Evolutionary conservation across 1,140 invertebrate species (phyloP).

Genomic region (Philotrypesis tridentata): DNA sequence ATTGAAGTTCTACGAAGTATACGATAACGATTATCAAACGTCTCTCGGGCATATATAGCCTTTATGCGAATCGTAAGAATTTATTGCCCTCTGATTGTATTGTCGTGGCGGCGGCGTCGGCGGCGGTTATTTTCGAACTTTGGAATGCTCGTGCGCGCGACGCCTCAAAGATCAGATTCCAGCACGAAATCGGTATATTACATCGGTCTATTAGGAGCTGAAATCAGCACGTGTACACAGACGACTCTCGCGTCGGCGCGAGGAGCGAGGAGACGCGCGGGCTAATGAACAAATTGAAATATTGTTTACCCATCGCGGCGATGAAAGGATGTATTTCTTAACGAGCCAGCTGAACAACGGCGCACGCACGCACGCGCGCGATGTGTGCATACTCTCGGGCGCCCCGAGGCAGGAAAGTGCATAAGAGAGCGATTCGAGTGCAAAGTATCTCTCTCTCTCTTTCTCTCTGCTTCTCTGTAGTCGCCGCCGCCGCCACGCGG

Average conservation of each 20-base stretch:
- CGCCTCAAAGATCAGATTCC: too few species aligned
- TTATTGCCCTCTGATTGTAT: neutral
- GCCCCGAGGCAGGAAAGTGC: conserved; percentile 25
- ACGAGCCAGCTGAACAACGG: neutral
- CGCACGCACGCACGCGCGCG: conserved; percentile 31
- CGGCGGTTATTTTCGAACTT: neutral
- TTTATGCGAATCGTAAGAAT: neutral
- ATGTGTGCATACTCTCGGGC: too few species aligned
- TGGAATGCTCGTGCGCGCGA: neutral
- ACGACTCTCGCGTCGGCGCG: too few species aligned
- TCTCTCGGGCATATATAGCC: neutral
- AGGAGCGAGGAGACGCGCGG: too few species aligned
- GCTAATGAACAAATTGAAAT: neutral
- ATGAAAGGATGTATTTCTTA: neutral
- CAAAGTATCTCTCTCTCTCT: conserved; percentile 12
- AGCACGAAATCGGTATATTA: too few species aligned
- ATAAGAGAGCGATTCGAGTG: conserved; percentile 3
- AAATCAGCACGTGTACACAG: too few species aligned
- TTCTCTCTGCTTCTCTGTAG: too few species aligned
- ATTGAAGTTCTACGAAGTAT: neutral
- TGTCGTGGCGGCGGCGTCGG: too few species aligned
- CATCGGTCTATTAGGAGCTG: too few species aligned
- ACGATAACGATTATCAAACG: conserved; percentile 43
- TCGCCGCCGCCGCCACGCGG: neutral
- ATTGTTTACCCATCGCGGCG: neutral